Evolutionary conservation across 2,797 vertebrate genomes (phyloP), one percentile per base, ranked within the genome.

Genomic region (Phyllotis vaccarum): DNA sequence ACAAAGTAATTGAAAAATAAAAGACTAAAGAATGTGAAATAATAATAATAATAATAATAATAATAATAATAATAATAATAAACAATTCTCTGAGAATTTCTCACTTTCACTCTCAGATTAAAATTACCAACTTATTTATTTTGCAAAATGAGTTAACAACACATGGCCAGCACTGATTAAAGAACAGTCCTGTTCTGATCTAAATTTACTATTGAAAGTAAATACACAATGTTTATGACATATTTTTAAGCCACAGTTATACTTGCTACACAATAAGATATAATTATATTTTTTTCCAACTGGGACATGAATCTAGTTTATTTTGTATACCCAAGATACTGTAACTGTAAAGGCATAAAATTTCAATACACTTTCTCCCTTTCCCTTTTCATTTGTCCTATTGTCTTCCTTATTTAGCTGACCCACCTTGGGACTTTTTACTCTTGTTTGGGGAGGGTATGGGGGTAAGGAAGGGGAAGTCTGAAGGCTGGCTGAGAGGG

Each of bases 1-100:
- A 37, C 80, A 66, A 70, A 79, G 10, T 12, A 13, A 89, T 54
- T 52, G 5, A 49, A 6, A 22, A 64, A n/a, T n/a, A 81, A 90
- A n/a, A 37, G 70, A 31, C 40, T 90, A 79, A 58, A 49, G 49
- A 68, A 60, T 93, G 83, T 91, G 49, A 91, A 75, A 52, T 17
- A 34, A 46, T 87, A 10, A 11, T n/a, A n/a, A n/a, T n/a, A n/a
- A n/a, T n/a, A n/a, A n/a, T n/a, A n/a, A n/a, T n/a, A n/a, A n/a
- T n/a, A n/a, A n/a, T n/a, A n/a, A n/a, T n/a, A n/a, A n/a, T n/a
- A n/a, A n/a, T n/a, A n/a, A n/a, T n/a, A n/a, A n/a, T n/a, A 86
- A 2, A n/a, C 17, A 66, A 27, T 86, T 70, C 37, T 80, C 10
- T 83, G 64, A 93, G 93, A 94, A 83, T 90, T 87, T 66, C 13